Percentiles rank a stretch among this genome's conserved stretches.
Evolutionary conservation across 2,888 invertebrate genomes (phyloP).

Genomic region (Chironomus riparius): DNA sequence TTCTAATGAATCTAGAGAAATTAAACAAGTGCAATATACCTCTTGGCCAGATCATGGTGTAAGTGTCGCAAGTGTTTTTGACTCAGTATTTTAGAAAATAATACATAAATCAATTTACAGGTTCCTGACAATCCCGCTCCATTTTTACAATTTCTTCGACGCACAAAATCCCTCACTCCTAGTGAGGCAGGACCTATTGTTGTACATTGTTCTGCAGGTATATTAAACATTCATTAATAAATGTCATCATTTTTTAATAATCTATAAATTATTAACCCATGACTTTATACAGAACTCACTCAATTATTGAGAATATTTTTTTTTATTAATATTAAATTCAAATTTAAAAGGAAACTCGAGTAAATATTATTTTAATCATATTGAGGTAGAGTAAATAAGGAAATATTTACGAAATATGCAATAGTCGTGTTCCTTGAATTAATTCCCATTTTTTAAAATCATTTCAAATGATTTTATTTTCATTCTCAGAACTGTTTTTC

Average conservation of each 20-base stretch:
- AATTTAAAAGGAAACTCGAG: not conserved
- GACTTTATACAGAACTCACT: no score
- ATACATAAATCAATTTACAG: not conserved
- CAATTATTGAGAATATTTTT: no score
- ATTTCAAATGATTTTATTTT: no score
- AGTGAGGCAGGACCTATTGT: slow-evolving; percentile 89
- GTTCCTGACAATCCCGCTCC: slow-evolving; percentile 97
- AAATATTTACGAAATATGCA: slow-evolving; percentile 25
- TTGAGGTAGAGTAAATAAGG: slow-evolving; percentile 37
- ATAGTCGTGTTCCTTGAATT: no score
- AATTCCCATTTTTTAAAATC: not conserved
- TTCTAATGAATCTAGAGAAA: slow-evolving; percentile 79
- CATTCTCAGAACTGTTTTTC: no score
- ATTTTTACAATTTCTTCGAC: slow-evolving; percentile 89
- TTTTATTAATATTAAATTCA: no score
- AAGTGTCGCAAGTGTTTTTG: no score
- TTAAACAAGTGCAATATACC: slow-evolving; percentile 96
- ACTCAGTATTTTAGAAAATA: not conserved
- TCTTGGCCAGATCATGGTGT: slow-evolving; percentile 98
- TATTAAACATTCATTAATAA: not conserved
- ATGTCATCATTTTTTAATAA: no score
- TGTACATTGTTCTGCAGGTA: slow-evolving; percentile 76
- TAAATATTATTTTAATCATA: slow-evolving; percentile 42
- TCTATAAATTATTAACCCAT: no score
- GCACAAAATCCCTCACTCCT: slow-evolving; percentile 85